Base-by-base conservation (phyloP, 1,140 invertebrate species). In the Oppia nitens region DNA sequence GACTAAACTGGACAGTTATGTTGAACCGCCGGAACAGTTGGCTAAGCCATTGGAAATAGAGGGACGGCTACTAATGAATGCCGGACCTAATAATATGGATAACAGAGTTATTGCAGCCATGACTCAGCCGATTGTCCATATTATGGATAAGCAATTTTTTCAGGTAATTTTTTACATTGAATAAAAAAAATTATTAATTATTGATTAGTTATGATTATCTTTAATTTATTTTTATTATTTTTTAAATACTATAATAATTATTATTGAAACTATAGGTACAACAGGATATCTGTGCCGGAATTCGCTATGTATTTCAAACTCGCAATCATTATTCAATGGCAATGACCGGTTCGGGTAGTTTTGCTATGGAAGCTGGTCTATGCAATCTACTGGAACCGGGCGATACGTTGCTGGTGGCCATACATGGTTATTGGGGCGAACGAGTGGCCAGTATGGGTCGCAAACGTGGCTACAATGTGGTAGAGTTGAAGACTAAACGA, bases 231-330 rank as follows among this genome's bases (percentile, higher is more conserved):
- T n/a, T n/a, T n/a, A n/a, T n/a, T n/a, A n/a, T n/a, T n/a, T n/a
- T n/a, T n/a, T n/a, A n/a, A n/a, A n/a, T n/a, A n/a, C n/a, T n/a
- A n/a, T n/a, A n/a, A n/a, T n/a, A n/a, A n/a, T n/a, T n/a, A n/a
- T n/a, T n/a, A n/a, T n/a, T n/a, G n/a, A n/a, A n/a, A n/a, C n/a
- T n/a, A n/a, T n/a, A n/a, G n/a, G n/a, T n/a, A 79, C 85, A 29
- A 23, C 26, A 87, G 67, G 87, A 92, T 55, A 79, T 89, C 21
- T 87, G 87, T 68, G 76, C 72, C 49, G 87, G 87, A 12, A 73
- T 90, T 12, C 78, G 81, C 61, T 91, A 92, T 65, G 69, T 81
- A 2, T 91, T 92, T 66, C 87, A 92, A 77, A 92, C 88, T 0
- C 75, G 74, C 28, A 89, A 86, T 66, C 70, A 75, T 1, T 72